Base-by-base conservation (phyloP, 2,888 invertebrate genomes). In the Meiosimyza decipiens region DNA sequence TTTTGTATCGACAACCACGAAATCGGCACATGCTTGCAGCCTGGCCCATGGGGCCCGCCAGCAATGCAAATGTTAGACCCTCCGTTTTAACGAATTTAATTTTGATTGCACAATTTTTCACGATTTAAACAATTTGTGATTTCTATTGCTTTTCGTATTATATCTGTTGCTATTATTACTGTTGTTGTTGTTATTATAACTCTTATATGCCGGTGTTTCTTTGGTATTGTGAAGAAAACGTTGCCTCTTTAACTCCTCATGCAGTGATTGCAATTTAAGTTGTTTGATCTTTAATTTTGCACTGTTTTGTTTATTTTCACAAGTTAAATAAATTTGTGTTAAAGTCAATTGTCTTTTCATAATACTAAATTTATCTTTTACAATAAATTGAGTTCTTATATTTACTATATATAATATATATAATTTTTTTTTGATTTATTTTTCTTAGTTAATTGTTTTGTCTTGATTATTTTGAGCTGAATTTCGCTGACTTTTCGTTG, bases 21-120 rank as follows among this genome's bases (percentile, higher is more conserved):
- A 92, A 91, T 90, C 92, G 92, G 89, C 93, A 93, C 92, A 93
- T 93, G 88, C 92, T 92, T 91, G 92, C 91, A 89, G 92, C 90
- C 89, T 92, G 92, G 91, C 93, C 93, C 93, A 93, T 93, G 85
- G 87, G 87, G 86, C 86, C 87, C 84, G 87, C 87, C 83, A 86
- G 85, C 85, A 87, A 85, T 80, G 85, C 86, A 78, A 85, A 85
- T 82, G 86, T 85, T 86, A 87, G 79, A 83, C 87, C 87, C 86
- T 86, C 87, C 86, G 86, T 86, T 82, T 85, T 86, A 86, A 83
- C 80, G 82, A 83, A 80, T 82, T 83, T 83, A 84, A 84, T 84
- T 80, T 83, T 84, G 78, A 81, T 76, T 77, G 79, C 73, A 73
- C 76, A 73, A 57, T 77, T 78, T 22, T 65, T 6, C 22, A 50